A percentile compares a stretch with the other conserved stretches of the same genome.
phyloP scores from a whole-genome alignment of 2,797 vertebrate species.

The Schizothorax lantsangensis region DNA sequence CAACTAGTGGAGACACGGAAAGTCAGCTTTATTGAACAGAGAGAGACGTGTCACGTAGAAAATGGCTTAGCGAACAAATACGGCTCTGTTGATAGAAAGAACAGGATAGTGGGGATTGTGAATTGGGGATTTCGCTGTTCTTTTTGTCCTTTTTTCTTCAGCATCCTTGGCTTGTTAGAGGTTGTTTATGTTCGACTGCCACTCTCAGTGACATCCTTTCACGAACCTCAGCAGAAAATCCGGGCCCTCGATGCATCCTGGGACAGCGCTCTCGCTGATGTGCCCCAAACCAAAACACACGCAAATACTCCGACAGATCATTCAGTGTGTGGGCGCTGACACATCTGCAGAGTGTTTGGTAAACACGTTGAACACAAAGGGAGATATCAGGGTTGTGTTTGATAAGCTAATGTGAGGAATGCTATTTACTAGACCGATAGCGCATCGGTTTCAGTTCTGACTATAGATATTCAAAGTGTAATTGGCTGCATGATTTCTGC shows the following conservation, averaged over 20 bases:
- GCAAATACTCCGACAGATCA: constrained; percentile 15
- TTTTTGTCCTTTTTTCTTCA: constrained; percentile 31
- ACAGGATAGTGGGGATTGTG: not conserved
- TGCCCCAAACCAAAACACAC: constrained; percentile 20
- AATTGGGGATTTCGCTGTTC: constrained; percentile 34
- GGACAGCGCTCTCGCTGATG: constrained; percentile 28
- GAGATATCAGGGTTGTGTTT: constrained; percentile 38
- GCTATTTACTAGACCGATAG: constrained; percentile 22
- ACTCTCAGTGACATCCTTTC: constrained; percentile 30
- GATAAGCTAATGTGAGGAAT: constrained; percentile 37
- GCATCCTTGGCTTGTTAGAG: constrained; percentile 30
- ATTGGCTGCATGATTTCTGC: not conserved
- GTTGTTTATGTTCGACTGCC: constrained; percentile 43
- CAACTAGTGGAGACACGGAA: constrained; percentile 17
- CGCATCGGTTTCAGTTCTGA: constrained; percentile 14
- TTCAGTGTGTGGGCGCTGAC: constrained; percentile 5
- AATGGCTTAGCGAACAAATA: not conserved
- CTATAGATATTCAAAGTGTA: not conserved
- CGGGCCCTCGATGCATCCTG: constrained; percentile 32
- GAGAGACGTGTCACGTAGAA: constrained; percentile 1
- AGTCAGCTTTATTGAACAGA: constrained; percentile 35
- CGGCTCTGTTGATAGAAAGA: not conserved
- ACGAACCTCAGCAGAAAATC: constrained; percentile 31
- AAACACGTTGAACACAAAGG: constrained; percentile 39
- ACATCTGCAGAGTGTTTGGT: constrained; percentile 26